Conservation (phyloP, 2,797 vertebrate species). For the Muscicapa comitata region DNA sequence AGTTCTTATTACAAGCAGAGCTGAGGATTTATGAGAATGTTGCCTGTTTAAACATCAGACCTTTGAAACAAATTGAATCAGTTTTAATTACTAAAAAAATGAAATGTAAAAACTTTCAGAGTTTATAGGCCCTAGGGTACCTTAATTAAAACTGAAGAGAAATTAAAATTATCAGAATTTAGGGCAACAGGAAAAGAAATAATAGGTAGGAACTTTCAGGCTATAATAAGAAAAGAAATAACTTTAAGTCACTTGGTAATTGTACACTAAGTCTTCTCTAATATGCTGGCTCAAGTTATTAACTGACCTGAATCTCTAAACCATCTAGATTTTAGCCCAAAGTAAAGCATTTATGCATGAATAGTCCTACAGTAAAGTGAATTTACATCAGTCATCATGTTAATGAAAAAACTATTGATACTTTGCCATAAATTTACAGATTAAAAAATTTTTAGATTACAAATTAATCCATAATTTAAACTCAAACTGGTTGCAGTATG, state of each 20-base stretch:
- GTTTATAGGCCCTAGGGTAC: constrained; percentile 3
- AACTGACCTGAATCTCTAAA: neutral
- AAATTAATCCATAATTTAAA: neutral
- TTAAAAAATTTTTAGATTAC: neutral
- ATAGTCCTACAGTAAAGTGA: neutral
- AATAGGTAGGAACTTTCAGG: neutral
- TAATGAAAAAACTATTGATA: neutral
- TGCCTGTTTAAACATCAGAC: neutral
- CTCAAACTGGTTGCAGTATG: neutral
- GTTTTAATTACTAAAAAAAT: constrained; percentile 16
- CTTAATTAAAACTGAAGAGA: constrained; percentile 36
- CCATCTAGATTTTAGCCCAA: neutral
- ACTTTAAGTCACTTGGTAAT: neutral
- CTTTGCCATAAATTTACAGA: neutral
- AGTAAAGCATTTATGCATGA: neutral
- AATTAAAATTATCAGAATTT: constrained; percentile 19
- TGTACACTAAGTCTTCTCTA: neutral
- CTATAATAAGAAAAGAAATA: constrained; percentile 1
- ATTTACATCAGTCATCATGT: neutral
- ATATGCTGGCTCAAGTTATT: neutral
- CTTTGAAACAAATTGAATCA: constrained; percentile 9
- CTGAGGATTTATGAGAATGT: neutral
- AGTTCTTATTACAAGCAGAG: neutral
- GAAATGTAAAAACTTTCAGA: neutral
- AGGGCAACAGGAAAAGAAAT: neutral